These are phyloP conservation scores for Triops longicaudatus DNA, from an alignment of 1,140 invertebrate genomes.

Conservation along the genomic window DNA sequence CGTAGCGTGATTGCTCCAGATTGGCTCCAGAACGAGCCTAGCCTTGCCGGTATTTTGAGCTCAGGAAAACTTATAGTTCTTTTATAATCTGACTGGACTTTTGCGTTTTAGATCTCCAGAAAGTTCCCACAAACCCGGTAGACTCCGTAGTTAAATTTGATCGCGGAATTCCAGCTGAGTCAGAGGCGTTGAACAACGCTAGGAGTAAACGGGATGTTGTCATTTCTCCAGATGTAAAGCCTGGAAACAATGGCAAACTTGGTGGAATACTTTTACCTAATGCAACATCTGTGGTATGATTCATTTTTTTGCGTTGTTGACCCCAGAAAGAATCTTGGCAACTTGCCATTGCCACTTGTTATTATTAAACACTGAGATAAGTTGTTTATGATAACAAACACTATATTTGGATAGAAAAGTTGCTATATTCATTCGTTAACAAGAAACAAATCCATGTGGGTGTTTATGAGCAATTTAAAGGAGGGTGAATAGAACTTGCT, in stretches of 20 bases:
- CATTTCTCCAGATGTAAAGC: neutral
- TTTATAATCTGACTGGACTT: neutral
- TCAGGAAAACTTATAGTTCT: neutral
- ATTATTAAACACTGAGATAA: neutral
- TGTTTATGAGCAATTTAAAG: neutral
- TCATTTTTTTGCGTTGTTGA: neutral
- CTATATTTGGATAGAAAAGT: neutral
- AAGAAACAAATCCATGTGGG: neutral
- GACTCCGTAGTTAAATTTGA: neutral
- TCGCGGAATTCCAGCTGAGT: neutral
- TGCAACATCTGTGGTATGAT: slow-evolving; percentile 21
- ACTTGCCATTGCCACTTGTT: neutral
- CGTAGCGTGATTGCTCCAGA: neutral
- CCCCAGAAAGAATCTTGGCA: neutral
- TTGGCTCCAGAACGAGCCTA: neutral
- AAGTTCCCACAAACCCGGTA: neutral
- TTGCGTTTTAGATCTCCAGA: neutral
- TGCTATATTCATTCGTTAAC: neutral
- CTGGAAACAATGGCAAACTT: neutral
- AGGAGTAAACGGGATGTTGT: neutral
- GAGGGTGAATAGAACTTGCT: too few relatives aligned
- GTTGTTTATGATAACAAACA: neutral
- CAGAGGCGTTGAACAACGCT: neutral
- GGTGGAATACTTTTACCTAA: neutral
- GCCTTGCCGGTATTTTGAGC: neutral